Conservation (phyloP, 2,797 vertebrate genomes). For the Babyrousa celebensis region DNA sequence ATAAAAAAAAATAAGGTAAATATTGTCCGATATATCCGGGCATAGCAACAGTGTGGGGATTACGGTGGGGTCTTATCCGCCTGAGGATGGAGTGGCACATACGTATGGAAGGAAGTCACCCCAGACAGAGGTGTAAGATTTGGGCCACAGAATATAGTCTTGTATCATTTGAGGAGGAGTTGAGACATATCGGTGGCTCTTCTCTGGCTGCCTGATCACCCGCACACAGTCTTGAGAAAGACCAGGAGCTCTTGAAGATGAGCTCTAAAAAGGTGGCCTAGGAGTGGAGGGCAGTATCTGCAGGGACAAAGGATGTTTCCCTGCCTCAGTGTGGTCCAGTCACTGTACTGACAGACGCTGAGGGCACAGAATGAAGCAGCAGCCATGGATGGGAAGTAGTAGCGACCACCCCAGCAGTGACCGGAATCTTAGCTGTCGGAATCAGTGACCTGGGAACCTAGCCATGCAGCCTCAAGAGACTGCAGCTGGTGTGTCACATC, state of each 20-base stretch:
- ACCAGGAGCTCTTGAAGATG: background rate
- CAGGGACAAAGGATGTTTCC: background rate
- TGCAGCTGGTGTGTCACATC: fast-evolving
- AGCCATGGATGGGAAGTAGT: background rate
- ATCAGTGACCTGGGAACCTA: background rate
- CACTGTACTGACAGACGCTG: background rate
- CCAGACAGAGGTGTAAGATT: background rate
- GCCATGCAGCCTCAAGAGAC: background rate
- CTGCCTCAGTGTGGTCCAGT: background rate
- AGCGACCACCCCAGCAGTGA: background rate
- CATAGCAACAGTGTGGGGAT: background rate
- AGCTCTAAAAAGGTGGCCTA: background rate
- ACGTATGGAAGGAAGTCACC: background rate
- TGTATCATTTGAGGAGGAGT: background rate
- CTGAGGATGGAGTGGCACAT: background rate
- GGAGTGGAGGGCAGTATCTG: background rate
- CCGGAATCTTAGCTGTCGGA: background rate
- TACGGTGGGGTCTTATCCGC: background rate
- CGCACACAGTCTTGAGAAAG: background rate
- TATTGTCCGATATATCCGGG: background rate
- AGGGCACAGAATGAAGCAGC: background rate
- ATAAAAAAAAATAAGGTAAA: too few species aligned
- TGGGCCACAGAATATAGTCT: background rate
- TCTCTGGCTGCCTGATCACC: background rate
- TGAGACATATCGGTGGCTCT: too few species aligned